Percentiles rank a stretch among this genome's conserved stretches.
phyloP scores from a whole-genome alignment of 2,888 invertebrate genomes.

The Linnaemya tessellans region DNA sequence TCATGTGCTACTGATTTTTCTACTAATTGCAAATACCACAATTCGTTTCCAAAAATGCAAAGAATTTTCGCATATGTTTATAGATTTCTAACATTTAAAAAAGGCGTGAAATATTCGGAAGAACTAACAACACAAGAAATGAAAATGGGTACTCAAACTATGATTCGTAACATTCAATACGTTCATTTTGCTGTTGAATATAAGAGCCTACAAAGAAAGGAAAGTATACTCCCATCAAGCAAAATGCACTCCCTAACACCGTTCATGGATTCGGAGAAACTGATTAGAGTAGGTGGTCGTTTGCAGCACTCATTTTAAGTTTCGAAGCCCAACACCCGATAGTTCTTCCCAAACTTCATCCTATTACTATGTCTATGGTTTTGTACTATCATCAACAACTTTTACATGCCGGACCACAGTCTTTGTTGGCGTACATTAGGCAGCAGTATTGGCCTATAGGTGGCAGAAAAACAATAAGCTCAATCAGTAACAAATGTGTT shows the following conservation, averaged over 20 bases:
- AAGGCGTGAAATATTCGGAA: neutral
- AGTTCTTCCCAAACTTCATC: too few relatives aligned
- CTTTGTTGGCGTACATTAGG: constrained; percentile 46
- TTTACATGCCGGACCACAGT: too few relatives aligned
- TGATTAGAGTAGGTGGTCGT: constrained; percentile 51
- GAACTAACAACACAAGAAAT: constrained; percentile 13
- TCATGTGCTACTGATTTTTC: too few relatives aligned
- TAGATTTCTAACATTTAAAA: constrained; percentile 9
- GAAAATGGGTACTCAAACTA: constrained; percentile 31
- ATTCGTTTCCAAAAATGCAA: constrained; percentile 43
- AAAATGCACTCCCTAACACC: constrained; percentile 30
- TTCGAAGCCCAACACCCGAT: too few relatives aligned
- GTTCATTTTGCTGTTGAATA: constrained; percentile 33
- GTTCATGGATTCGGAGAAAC: constrained; percentile 42
- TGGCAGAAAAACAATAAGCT: constrained; percentile 37
- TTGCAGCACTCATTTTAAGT: too few relatives aligned
- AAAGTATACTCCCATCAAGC: constrained; percentile 8
- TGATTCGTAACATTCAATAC: constrained; percentile 43
- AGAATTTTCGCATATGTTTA: constrained; percentile 36
- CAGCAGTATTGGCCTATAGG: constrained; percentile 63
- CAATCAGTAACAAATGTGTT: constrained; percentile 34
- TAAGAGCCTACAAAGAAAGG: neutral
- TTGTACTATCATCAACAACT: too few relatives aligned
- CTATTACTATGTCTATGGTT: too few relatives aligned
- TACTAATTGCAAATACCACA: too few relatives aligned